These are phyloP conservation scores for Hydraecia micacea DNA, from an alignment of 2,888 invertebrate species.

Conservation along the genomic window DNA sequence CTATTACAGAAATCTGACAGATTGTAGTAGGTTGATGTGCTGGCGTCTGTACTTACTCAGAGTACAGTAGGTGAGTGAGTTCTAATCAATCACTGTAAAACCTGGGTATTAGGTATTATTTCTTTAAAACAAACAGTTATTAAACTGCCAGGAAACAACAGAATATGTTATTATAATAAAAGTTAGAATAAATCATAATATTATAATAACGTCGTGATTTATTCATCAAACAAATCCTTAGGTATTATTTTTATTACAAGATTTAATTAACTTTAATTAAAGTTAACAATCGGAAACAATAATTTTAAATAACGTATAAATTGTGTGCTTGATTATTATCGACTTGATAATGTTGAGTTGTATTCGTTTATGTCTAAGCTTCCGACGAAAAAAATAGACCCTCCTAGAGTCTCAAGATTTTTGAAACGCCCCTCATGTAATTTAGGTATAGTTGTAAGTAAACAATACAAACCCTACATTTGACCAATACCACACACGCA, in stretches of 20 bases:
- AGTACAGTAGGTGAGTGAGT: not conserved
- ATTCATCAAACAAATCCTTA: not conserved
- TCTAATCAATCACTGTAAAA: not conserved
- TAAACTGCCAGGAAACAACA: conserved; percentile 19
- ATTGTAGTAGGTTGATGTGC: too few species aligned
- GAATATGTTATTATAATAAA: conserved; percentile 12
- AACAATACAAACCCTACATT: not conserved
- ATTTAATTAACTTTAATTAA: conserved; percentile 1
- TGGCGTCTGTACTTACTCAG: too few species aligned
- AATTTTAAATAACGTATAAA: not conserved
- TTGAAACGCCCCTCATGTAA: not conserved
- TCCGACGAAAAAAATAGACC: not conserved
- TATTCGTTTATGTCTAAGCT: not conserved
- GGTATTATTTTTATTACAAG: not conserved
- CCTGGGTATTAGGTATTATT: not conserved
- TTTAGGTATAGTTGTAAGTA: not conserved
- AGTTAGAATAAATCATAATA: conserved; percentile 3
- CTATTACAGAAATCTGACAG: too few species aligned
- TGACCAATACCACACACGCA: not conserved
- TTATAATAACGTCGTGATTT: not conserved
- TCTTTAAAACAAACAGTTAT: not conserved
- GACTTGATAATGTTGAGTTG: not conserved
- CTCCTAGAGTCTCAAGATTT: too few species aligned
- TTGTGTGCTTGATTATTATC: not conserved
- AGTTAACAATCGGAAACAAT: not conserved